phyloP scores from a whole-genome alignment of 2,888 invertebrate species.

The Catocala nupta region DNA sequence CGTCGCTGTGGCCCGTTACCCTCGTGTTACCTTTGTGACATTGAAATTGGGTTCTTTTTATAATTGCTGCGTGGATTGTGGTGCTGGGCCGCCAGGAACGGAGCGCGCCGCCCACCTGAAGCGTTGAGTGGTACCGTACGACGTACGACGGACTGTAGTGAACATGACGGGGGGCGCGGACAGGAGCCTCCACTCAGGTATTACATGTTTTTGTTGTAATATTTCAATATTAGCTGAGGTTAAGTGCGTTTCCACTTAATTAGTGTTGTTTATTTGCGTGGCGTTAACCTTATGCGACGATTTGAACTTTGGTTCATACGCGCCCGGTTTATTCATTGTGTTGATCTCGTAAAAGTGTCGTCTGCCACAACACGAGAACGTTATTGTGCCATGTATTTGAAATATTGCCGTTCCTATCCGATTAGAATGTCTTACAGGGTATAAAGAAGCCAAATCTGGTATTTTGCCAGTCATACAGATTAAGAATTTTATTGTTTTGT shows the following conservation, averaged over 20 bases:
- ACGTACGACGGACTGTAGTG: conserved; percentile 54
- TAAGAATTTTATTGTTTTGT: conserved; percentile 15
- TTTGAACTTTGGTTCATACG: conserved; percentile 50
- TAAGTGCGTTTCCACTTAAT: conserved; percentile 58
- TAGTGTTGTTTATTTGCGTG: conserved; percentile 56
- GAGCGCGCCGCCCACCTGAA: conserved; percentile 66
- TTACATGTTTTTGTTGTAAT: conserved; percentile 76
- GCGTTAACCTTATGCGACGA: conserved; percentile 23
- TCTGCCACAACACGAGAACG: conserved; percentile 24
- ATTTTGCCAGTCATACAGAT: conserved; percentile 45
- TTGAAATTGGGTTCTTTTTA: conserved; percentile 87
- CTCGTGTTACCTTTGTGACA: conserved; percentile 85
- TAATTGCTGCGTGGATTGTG: conserved; percentile 85
- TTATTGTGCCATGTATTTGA: conserved; percentile 23
- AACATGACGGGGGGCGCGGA: conserved; percentile 81
- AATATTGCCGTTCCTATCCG: conserved; percentile 34
- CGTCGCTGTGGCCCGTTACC: conserved; percentile 70
- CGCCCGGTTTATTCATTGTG: conserved; percentile 31
- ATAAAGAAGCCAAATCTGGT: conserved; percentile 33
- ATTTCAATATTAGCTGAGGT: conserved; percentile 58
- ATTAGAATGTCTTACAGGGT: conserved; percentile 37
- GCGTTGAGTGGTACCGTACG: conserved; percentile 65
- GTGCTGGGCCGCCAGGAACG: conserved; percentile 76
- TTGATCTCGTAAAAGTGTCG: conserved; percentile 8
- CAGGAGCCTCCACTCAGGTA: conserved; percentile 80